phyloP scores from a whole-genome alignment of 2,797 vertebrate species.

The Poecilia velifera region DNA sequence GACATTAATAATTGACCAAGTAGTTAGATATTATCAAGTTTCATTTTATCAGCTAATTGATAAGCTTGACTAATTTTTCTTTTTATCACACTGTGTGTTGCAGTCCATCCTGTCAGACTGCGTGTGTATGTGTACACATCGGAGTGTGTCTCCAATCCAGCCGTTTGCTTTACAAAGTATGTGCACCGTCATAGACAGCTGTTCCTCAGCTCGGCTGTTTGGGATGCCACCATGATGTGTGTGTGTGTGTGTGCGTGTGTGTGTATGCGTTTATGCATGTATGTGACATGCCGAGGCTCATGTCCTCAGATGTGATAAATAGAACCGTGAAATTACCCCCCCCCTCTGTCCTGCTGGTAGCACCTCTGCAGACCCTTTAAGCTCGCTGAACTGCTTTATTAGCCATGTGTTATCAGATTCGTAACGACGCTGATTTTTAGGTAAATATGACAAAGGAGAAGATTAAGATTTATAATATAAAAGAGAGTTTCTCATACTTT shows the following conservation, averaged over 20 bases:
- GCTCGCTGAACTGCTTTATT: conserved; percentile 52
- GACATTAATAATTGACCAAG: background rate
- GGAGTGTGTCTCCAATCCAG: conserved; percentile 52
- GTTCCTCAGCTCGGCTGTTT: conserved; percentile 87
- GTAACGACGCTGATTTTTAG: conserved; percentile 1
- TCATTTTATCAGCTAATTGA: background rate
- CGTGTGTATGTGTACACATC: background rate
- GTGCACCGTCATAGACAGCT: conserved; percentile 90
- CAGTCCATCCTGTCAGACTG: conserved; percentile 34
- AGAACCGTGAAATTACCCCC: conserved; percentile 87
- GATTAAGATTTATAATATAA: background rate
- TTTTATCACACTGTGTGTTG: conserved; percentile 22
- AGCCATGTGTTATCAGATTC: conserved; percentile 26
- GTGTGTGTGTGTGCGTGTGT: conserved; percentile 42
- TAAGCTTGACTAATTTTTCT: background rate
- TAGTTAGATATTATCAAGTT: background rate
- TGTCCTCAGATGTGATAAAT: conserved; percentile 90
- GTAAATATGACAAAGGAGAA: conserved; percentile 5
- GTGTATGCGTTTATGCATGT: conserved; percentile 25
- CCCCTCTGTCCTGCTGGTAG: conserved; percentile 45
- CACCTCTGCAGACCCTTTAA: conserved; percentile 60
- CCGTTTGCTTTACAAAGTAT: conserved; percentile 73
- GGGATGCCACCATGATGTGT: conserved; percentile 67
- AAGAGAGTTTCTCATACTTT: background rate
- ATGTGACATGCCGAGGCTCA: conserved; percentile 87